Base-by-base conservation (phyloP, 2,113 vertebrate species). In the Centropristis striata region DNA sequence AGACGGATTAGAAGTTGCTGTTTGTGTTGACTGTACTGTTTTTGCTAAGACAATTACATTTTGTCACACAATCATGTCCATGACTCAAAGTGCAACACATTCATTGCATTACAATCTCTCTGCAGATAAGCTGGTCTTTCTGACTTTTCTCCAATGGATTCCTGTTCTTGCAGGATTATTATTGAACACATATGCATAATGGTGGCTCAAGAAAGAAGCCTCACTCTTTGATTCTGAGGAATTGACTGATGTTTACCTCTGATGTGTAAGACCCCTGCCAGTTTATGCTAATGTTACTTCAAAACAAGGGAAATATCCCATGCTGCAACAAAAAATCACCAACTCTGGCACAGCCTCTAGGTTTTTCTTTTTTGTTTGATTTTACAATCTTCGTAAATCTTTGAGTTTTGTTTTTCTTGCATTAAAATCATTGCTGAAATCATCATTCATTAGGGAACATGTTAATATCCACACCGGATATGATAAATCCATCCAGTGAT, bases 281-380 rank as follows among this genome's bases (percentile, higher is more conserved):
- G 25, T 81, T 66, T 53, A 81, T 11, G 65, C 64, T 50, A 75
- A 81, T 57, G 8, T 0, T 15, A 60, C 68, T 54, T 72, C 72
- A 77, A 84, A 77, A 76, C 44, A 36, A 12, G 68, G 61, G 42
- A 59, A 53, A 53, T 21, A 70, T 74, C 20, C 1, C 41, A 64
- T 5, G 12, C n/a, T 8, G 14, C 12, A 15, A 49, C 18, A 63
- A 25, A 54, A 63, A 28, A 42, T 3, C 2, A 20, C 3, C n/a
- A 47, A 49, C 10, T 58, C 4, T 23, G 4, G 15, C 21, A 21
- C 23, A 39, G 18, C 11, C 10, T 50, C 4, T 4, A 8, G 1
- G n/a, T n/a, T n/a, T n/a, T n/a, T 18, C 8, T 13, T 46, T 54
- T 23, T 53, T 1, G 37, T 23, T 25, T 41, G 11, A 42, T 8